Evolutionary conservation across 1,140 invertebrate species (phyloP).

Genomic region (Sminthurinus signatus): DNA sequence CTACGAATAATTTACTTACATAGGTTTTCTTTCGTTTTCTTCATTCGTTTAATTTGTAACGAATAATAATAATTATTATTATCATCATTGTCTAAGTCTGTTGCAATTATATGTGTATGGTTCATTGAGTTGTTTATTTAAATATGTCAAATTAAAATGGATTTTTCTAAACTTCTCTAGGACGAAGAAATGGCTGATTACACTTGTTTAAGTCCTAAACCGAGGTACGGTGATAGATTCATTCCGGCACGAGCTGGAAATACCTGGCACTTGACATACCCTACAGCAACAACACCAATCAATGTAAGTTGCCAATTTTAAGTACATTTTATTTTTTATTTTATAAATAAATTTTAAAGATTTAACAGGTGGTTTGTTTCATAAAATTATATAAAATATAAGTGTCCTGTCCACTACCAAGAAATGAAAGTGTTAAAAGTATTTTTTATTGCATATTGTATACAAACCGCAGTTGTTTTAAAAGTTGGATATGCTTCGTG

Average conservation of each 20-base stretch:
- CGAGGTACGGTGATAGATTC: conserved; percentile 63
- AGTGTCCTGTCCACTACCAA: neutral
- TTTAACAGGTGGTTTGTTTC: neutral
- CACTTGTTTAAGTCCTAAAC: too few species aligned
- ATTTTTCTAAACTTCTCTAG: too few species aligned
- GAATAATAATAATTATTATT: too few species aligned
- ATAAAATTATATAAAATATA: conserved; percentile 1
- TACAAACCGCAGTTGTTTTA: neutral
- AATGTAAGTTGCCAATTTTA: conserved; percentile 58
- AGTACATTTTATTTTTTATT: neutral
- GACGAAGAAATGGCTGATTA: too few species aligned
- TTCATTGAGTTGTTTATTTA: too few species aligned
- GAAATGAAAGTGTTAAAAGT: too few species aligned
- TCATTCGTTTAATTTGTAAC: too few species aligned
- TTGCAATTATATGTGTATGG: too few species aligned
- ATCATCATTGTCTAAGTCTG: too few species aligned
- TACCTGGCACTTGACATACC: conserved; percentile 89
- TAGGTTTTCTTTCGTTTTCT: too few species aligned
- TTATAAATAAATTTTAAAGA: neutral
- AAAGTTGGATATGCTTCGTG: neutral
- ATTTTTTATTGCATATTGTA: neutral
- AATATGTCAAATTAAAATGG: too few species aligned
- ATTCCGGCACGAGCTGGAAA: conserved; percentile 84
- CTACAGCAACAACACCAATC: conserved; percentile 45
- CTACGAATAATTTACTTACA: too few species aligned